phyloP scores from a whole-genome alignment of 2,888 invertebrate species.

The Tribolium freemani region DNA sequence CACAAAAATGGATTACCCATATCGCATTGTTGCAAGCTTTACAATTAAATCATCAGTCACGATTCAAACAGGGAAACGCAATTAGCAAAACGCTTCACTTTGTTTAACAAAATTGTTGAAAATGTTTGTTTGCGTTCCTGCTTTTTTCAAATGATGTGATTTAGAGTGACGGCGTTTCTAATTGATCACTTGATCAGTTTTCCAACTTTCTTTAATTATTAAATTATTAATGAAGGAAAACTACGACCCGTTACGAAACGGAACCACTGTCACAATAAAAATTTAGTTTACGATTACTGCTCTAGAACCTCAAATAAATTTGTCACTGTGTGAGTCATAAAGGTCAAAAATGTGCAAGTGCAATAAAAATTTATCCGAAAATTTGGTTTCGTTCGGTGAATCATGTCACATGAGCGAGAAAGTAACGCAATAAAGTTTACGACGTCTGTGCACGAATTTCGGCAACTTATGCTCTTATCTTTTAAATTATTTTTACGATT shows the following conservation, averaged over 20 bases:
- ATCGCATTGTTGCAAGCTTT: neutral
- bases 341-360: neutral
- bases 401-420: neutral
- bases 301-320: too few relatives aligned
- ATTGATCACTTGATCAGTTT: neutral
- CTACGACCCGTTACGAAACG: neutral
- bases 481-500: neutral
- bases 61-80: neutral
- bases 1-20: neutral
- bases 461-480: neutral
- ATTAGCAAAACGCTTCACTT: neutral
- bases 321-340: too few relatives aligned
- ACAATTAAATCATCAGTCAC: neutral
- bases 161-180: neutral
- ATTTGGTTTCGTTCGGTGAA: neutral
- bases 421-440: neutral
- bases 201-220: neutral
- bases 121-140: neutral
- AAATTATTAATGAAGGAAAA: neutral
- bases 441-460: neutral
- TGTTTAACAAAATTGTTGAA: neutral
- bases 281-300: too few relatives aligned
- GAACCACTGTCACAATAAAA: neutral
- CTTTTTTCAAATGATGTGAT: neutral
- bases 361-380: neutral